Evolutionary conservation across 2,888 invertebrate genomes (phyloP), one percentile per base, ranked within the genome.

Genomic region (Zelleria hepariella): DNA sequence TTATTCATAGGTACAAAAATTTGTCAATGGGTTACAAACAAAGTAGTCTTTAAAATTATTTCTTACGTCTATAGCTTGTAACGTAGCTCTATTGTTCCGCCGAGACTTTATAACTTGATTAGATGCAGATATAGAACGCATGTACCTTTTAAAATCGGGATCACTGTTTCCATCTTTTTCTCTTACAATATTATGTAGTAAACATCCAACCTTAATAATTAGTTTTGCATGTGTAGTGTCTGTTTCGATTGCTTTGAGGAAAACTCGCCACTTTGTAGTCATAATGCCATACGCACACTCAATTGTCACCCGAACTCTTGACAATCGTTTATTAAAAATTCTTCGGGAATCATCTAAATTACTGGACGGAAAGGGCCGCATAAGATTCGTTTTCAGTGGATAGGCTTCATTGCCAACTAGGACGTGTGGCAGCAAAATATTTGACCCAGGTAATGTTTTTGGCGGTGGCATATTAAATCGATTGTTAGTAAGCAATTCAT

Each of bases 331-430:
- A 58, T 66, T 66, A 58, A 65, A 65, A 48, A 57, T 57, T 59
- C 59, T 58, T 60, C 32, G 60, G 25, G 60, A 23, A n/a, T 15
- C 23, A 59, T 59, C 58, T 25, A 64, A 56, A 32, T 5, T 49
- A 23, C 55, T 55, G 49, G 53, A 54, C 32, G 62, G 60, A 55
- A 60, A 65, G 10, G 65, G 65, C n/a, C 62, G 60, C 63, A 65
- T 62, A 20, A 65, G 27, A 63, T 65, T 60, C 10, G 27, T 51
- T 62, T 64, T 62, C 7, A 67, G 61, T 42, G 67, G 63, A 60
- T 62, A 67, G 27, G 63, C 65, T 63, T 67, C 65, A 58, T 67
- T 62, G n/a, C 61, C 63, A 25, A 63, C 18, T 51, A 61, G 18
- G 4, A 62, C 61, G 25, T 57, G 18, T 54, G 62, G 62, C 21